Conservation (phyloP, 2,797 vertebrate species). For the Muscicapa striata region DNA sequence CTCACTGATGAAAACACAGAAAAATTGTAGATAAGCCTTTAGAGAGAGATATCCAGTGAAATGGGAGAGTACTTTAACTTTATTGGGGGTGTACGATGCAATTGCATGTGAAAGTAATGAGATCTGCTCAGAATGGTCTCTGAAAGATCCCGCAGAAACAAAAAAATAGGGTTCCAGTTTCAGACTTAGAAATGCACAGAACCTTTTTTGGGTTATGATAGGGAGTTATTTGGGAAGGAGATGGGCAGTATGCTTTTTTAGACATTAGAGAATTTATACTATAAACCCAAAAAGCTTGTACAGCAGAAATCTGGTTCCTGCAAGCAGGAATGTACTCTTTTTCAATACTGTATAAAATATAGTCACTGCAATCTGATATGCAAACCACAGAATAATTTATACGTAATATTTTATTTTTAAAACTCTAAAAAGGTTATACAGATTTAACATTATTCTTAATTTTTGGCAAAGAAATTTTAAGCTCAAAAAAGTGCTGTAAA, state of each 20-base stretch:
- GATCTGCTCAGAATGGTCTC: neutral
- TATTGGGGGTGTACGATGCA: neutral
- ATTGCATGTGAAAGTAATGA: neutral
- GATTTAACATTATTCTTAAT: neutral
- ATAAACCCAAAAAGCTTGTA: neutral
- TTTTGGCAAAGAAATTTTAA: neutral
- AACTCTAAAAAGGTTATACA: neutral
- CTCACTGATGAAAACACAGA: neutral
- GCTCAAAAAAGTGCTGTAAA: neutral
- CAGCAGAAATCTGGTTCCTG: neutral
- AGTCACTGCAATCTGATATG: neutral
- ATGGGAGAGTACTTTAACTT: neutral
- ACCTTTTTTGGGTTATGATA: neutral
- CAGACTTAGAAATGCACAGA: neutral
- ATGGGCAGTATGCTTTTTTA: neutral
- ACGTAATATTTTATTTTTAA: neutral
- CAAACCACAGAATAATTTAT: neutral
- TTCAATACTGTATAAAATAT: neutral
- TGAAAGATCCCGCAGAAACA: neutral
- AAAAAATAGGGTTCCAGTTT: neutral
- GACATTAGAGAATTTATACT: neutral
- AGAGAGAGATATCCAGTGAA: neutral
- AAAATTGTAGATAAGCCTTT: neutral
- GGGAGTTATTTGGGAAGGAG: neutral
- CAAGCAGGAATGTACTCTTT: neutral